These are phyloP conservation scores for Chionomys nivalis DNA, from an alignment of 2,113 vertebrate genomes.

Conservation along the genomic window DNA sequence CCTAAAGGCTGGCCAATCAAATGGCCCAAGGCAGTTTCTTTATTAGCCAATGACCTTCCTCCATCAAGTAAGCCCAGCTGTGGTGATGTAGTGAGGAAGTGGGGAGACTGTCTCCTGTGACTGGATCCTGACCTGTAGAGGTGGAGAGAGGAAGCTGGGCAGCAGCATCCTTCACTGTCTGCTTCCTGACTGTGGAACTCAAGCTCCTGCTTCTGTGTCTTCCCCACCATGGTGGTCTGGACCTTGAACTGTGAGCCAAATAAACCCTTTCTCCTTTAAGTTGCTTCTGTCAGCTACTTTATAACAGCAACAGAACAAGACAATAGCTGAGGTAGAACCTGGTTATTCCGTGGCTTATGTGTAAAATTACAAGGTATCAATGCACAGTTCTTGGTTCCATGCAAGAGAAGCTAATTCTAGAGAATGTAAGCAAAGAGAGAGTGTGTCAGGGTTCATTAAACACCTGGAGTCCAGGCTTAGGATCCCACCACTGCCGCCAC, in stretches of 20 bases:
- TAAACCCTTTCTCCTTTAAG: neutral
- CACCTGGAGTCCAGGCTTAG: neutral
- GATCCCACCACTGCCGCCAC: neutral
- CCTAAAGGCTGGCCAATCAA: too few relatives aligned
- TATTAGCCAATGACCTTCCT: too few relatives aligned
- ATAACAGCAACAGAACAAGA: neutral
- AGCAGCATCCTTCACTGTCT: neutral
- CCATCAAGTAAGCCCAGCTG: neutral
- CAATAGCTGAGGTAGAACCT: neutral
- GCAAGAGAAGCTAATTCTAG: neutral
- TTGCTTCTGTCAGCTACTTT: neutral
- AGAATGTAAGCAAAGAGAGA: neutral
- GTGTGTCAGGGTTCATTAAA: neutral
- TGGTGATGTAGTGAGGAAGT: neutral
- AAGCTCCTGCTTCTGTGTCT: neutral
- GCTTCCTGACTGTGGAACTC: neutral
- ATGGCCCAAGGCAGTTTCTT: too few relatives aligned
- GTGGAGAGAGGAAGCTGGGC: neutral
- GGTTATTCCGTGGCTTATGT: too few relatives aligned
- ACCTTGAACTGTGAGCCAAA: neutral
- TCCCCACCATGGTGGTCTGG: neutral
- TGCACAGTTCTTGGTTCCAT: neutral
- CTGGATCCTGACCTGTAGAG: neutral
- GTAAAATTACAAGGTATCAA: neutral
- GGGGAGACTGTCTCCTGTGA: neutral